Evolutionary conservation across 2,888 invertebrate species (phyloP), one percentile per base, ranked within the genome.

Genomic region (Eueremaeus valkanovi): DNA sequence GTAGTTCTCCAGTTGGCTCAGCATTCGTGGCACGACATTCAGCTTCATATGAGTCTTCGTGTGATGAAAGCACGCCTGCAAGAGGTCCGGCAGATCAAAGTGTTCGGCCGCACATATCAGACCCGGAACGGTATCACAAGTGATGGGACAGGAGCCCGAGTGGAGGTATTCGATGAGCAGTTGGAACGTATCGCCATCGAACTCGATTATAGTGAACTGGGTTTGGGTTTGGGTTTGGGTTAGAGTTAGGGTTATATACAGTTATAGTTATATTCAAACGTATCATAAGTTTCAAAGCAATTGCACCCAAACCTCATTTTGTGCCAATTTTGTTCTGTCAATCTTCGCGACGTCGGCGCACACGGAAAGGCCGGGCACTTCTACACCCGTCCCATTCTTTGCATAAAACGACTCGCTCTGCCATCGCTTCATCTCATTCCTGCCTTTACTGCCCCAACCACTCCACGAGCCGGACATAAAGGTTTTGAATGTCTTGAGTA

Each of bases 271-370:
- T 31, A 42, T 55, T 49, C 13, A 72, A 33, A 58, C 21, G n/a
- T 45, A 77, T 27, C 8, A 73, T 18, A 29, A 75, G 73, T 33
- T 24, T 8, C 36, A 36, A 36, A 36, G 6, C 5, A 36, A 36
- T 36, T 36, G 36, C 11, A 11, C 66, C 45, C 76, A 75, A 78
- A 90, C 90, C 87, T 95, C 95, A 79, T 93, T 93, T 86, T 95
- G 94, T 73, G 93, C 93, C 78, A 95, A 86, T 85, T 94, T 94
- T 77, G 92, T 90, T 78, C 93, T 87, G 84, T 95, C 95, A 29
- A 95, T 93, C 86, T 95, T 95, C 83, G 94, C 94, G 78, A 92
- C 92, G 83, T 95, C 93, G 6, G 94, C 94, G 84, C 94, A 95
- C 74, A 95, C 93, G 40, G 91, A 92, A 78, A 93, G 85, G 79